Conservation (phyloP, 2,797 vertebrate genomes). For the Dipus sagitta region DNA sequence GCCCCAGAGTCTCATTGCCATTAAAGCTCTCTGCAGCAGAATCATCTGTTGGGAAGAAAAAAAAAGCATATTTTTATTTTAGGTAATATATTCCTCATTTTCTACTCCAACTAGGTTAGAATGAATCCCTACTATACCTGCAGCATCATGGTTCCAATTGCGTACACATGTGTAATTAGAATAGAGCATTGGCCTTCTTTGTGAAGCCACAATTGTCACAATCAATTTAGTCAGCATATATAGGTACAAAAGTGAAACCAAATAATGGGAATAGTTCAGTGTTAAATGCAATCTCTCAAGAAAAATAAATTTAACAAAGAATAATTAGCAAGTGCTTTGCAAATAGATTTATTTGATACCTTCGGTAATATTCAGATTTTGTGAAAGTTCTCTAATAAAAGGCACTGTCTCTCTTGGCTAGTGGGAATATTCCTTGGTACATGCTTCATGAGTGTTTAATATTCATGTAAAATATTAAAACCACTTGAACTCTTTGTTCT, state of each 20-base stretch:
- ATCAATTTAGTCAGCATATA: background rate
- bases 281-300: slow-evolving; percentile 2
- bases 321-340: background rate
- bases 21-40: slow-evolving; percentile 92
- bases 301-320: slow-evolving; percentile 1
- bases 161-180: background rate
- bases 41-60: slow-evolving; percentile 89
- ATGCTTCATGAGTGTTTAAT: background rate
- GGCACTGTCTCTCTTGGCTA: background rate
- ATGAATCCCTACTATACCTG: background rate
- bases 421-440: background rate
- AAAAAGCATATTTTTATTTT: background rate
- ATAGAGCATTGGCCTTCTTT: background rate
- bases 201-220: background rate
- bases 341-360: slow-evolving; percentile 24
- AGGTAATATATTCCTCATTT: slow-evolving; percentile 21
- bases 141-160: background rate
- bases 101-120: background rate
- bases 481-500: background rate
- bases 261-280: background rate
- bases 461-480: background rate
- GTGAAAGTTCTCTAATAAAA: background rate
- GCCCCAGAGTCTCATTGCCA: slow-evolving; percentile 91
- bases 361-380: background rate
- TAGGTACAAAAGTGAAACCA: background rate